phyloP scores from a whole-genome alignment of 2,113 vertebrate genomes.

The Mus spicilegus region DNA sequence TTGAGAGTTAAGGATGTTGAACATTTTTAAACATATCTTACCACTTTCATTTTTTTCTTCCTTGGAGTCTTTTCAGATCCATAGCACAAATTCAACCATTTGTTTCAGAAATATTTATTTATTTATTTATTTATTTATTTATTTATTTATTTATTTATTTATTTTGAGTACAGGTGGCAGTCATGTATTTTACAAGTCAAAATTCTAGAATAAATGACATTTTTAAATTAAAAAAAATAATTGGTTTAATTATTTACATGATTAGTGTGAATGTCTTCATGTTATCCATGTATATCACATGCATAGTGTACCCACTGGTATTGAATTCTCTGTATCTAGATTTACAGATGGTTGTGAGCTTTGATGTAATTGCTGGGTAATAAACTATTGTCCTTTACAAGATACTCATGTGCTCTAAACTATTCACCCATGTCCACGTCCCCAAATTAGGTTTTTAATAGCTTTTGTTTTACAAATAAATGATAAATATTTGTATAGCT shows the following conservation, averaged over 20 bases:
- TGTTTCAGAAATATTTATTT: background rate
- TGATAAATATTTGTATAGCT: background rate
- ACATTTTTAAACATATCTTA: background rate
- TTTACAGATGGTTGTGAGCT: background rate
- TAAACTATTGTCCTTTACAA: background rate
- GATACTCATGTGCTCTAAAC: background rate
- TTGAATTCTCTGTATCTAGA: background rate
- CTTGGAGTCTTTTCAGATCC: background rate
- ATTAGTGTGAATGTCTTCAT: background rate
- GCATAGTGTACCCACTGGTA: too few species aligned
- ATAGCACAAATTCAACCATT: background rate
- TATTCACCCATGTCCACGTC: background rate
- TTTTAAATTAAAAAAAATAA: too few species aligned
- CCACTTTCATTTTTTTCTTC: background rate
- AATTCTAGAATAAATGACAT: background rate
- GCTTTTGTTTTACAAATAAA: background rate
- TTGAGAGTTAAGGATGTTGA: background rate
- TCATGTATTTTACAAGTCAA: background rate
- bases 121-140: background rate
- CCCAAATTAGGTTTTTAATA: background rate
- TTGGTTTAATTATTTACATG: background rate
- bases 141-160: background rate
- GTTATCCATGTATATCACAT: too few species aligned
- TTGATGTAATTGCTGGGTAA: background rate
- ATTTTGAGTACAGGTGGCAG: background rate